Conservation (phyloP, 2,888 invertebrate species). For the Diarsia rubi region DNA sequence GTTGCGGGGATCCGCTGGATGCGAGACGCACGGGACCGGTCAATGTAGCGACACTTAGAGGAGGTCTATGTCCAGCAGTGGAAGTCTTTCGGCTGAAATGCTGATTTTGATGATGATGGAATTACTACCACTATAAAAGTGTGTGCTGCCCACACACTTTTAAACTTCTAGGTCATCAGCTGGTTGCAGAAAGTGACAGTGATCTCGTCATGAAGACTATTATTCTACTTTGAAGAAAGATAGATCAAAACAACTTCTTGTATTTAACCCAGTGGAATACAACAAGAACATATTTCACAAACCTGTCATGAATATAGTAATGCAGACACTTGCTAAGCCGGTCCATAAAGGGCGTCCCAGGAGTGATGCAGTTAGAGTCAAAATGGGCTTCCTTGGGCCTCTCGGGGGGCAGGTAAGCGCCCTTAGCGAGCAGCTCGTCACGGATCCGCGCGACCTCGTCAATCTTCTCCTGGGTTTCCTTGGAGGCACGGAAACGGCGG, state of each 20-base stretch:
- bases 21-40: too few species aligned
- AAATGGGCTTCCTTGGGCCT: constrained; percentile 98
- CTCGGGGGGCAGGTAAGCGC: constrained; percentile 95
- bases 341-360: constrained; percentile 99
- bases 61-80: too few species aligned
- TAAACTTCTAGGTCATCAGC: neutral
- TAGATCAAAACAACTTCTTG: neutral
- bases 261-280: neutral
- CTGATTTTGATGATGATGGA: too few species aligned
- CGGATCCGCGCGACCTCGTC: constrained; percentile 95
- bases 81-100: too few species aligned
- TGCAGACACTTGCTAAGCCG: constrained; percentile 95
- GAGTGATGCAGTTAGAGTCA: constrained; percentile 99
- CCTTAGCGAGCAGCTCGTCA: constrained; percentile 93
- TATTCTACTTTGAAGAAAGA: neutral
- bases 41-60: too few species aligned
- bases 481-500: constrained; percentile 98
- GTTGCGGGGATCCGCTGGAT: too few species aligned
- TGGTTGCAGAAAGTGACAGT: neutral
- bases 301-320: constrained; percentile 96
- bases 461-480: constrained; percentile 97
- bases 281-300: constrained; percentile 49
- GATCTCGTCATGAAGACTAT: neutral
- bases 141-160: neutral
- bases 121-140: too few species aligned